Conservation (phyloP, 2,113 vertebrate species). For the Notothenia coriiceps region DNA sequence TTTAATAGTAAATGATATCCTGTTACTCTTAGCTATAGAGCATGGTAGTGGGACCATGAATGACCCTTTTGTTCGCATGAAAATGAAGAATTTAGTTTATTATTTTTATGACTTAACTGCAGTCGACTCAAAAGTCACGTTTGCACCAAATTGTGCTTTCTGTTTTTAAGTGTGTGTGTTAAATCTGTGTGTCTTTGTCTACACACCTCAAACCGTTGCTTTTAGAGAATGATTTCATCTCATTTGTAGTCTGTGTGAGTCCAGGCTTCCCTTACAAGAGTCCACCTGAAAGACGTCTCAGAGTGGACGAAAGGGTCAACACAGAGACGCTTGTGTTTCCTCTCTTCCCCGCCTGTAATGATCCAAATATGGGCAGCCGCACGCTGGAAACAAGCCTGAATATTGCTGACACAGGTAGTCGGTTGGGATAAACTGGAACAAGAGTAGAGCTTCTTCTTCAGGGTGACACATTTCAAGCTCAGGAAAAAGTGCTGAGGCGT, state of each 20-base stretch:
- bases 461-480: constrained; percentile 65
- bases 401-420: constrained; percentile 61
- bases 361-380: constrained; percentile 64
- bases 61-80: constrained; percentile 17
- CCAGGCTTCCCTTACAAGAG: constrained; percentile 30
- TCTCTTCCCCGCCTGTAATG: constrained; percentile 31
- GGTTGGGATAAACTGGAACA: constrained; percentile 32
- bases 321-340: constrained; percentile 70
- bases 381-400: constrained; percentile 53
- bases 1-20: constrained; percentile 26
- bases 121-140: constrained; percentile 1
- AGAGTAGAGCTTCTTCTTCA: constrained; percentile 60
- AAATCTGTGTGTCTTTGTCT: constrained; percentile 2
- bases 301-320: constrained; percentile 47
- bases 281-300: constrained; percentile 69
- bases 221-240: constrained; percentile 21
- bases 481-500: constrained; percentile 62
- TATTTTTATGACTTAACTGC: constrained; percentile 1
- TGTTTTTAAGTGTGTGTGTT: background rate
- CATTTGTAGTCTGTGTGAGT: constrained; percentile 51
- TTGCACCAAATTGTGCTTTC: background rate
- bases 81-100: background rate
- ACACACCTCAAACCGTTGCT: background rate
- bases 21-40: constrained; percentile 7
- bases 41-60: constrained; percentile 11